Evolutionary conservation across 2,797 vertebrate genomes (phyloP).

Genomic region (Ctenopoma multispine): DNA sequence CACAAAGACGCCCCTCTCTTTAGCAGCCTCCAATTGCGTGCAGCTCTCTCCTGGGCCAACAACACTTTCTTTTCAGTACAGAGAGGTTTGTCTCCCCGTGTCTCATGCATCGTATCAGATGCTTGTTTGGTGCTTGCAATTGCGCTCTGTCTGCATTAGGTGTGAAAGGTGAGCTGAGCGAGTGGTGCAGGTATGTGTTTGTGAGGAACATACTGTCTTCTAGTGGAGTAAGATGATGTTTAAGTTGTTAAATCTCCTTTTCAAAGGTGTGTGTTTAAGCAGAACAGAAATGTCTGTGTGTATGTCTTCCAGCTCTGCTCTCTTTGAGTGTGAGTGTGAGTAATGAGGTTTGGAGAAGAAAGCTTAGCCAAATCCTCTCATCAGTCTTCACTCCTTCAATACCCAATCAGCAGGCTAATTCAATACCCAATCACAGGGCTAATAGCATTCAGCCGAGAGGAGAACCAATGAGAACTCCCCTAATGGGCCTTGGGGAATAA

Average conservation of each 20-base stretch:
- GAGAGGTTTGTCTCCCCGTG: conserved; percentile 50
- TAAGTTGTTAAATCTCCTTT: conserved; percentile 46
- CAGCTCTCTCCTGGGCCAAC: conserved; percentile 69
- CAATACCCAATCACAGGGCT: conserved; percentile 82
- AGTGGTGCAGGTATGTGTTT: conserved; percentile 27
- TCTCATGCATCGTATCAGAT: conserved; percentile 45
- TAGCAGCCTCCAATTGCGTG: conserved; percentile 65
- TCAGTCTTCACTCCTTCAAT: conserved; percentile 82
- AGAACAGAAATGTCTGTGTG: conserved; percentile 37
- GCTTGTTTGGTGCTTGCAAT: conserved; percentile 48
- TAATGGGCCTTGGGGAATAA: conserved; percentile 67
- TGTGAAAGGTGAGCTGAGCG: conserved; percentile 40
- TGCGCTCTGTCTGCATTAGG: conserved; percentile 36
- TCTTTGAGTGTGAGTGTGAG: conserved; percentile 75
- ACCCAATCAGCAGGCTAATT: conserved; percentile 83
- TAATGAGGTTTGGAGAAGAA: conserved; percentile 82
- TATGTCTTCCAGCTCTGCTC: conserved; percentile 46
- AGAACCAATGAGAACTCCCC: conserved; percentile 67
- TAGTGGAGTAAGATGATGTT: conserved; percentile 36
- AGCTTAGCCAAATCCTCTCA: conserved; percentile 82
- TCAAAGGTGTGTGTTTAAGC: conserved; percentile 43
- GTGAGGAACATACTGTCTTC: conserved; percentile 33
- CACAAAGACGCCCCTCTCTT: conserved; percentile 75
- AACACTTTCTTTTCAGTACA: conserved; percentile 60
- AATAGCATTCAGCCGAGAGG: conserved; percentile 73